Conservation (phyloP, 2,113 vertebrate genomes). For the Eretmochelys imbricata region DNA sequence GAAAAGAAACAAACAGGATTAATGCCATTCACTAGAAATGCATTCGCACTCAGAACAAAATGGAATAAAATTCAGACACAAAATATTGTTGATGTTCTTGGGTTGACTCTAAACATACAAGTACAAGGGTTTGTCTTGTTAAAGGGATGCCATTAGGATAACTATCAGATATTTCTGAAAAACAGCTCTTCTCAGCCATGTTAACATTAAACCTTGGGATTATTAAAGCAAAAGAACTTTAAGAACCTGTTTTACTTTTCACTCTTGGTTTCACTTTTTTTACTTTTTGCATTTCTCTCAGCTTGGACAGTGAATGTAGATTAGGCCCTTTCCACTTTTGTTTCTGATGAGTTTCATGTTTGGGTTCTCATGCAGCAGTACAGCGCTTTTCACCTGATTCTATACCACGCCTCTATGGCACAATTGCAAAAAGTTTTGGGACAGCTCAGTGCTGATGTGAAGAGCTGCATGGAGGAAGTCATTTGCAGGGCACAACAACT, state of each 20-base stretch:
- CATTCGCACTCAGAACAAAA: slow-evolving; percentile 17
- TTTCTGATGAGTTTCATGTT: not conserved
- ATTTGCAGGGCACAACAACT: not conserved
- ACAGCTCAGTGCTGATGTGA: not conserved
- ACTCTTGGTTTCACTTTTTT: not conserved
- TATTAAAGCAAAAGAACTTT: not conserved
- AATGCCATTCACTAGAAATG: not conserved
- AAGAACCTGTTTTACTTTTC: not conserved
- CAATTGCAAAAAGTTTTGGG: not conserved
- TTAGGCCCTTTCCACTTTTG: not conserved
- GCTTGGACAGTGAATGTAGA: not conserved
- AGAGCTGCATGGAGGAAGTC: not conserved
- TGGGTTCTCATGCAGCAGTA: accelerated
- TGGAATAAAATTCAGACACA: not conserved
- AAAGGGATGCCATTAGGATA: not conserved
- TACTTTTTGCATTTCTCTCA: not conserved
- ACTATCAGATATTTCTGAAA: not conserved
- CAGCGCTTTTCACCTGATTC: not conserved
- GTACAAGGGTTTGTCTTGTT: not conserved
- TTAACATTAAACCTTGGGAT: not conserved
- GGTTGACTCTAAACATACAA: not conserved
- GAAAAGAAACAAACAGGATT: slow-evolving; percentile 18
- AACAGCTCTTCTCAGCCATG: accelerated
- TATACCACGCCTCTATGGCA: not conserved
- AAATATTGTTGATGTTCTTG: not conserved